Percentiles rank a stretch among this genome's conserved stretches.
Evolutionary conservation across 1,140 invertebrate species (phyloP).

Genomic region (Drosophila nigromelanica): DNA sequence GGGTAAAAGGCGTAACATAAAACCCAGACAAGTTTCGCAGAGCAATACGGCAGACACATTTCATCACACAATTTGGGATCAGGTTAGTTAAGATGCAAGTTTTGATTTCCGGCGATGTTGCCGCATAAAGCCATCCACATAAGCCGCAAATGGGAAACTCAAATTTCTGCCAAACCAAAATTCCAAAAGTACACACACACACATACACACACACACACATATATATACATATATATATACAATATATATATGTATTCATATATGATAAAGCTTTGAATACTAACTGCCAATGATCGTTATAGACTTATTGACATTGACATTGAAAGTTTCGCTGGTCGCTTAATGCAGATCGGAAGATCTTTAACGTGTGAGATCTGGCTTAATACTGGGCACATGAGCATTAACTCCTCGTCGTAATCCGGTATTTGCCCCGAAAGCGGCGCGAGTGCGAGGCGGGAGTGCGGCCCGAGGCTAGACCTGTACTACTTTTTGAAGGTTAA

Average conservation of each 20-base stretch:
- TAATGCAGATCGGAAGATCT: conserved; percentile 49
- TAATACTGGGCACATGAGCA: conserved; percentile 8
- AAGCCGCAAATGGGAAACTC: conserved; percentile 54
- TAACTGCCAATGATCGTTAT: conserved; percentile 37
- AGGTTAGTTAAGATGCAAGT: conserved; percentile 29
- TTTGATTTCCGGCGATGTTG: conserved; percentile 64
- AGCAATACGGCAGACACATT: conserved; percentile 50
- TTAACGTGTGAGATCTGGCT: no score
- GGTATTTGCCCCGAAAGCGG: conserved; percentile 46
- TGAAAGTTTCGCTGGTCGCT: conserved; percentile 65
- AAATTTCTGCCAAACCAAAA: conserved; percentile 42
- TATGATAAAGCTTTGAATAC: conserved; percentile 35
- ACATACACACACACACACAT: neutral
- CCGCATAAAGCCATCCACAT: conserved; percentile 47
- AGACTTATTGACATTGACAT: conserved; percentile 76
- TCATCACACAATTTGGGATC: conserved; percentile 51
- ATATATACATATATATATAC: neutral
- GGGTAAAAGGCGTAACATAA: conserved; percentile 12
- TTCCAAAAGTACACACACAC: neutral
- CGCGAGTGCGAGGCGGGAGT: conserved; percentile 1
- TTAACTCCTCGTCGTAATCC: conserved; percentile 37
- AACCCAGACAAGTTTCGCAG: conserved; percentile 12
- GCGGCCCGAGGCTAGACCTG: conserved; percentile 47
- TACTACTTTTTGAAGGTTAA: conserved; percentile 61
- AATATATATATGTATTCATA: neutral